Evolutionary conservation across 2,888 invertebrate genomes (phyloP), one percentile per base, ranked within the genome.

Genomic region (Mythimna pallens): DNA sequence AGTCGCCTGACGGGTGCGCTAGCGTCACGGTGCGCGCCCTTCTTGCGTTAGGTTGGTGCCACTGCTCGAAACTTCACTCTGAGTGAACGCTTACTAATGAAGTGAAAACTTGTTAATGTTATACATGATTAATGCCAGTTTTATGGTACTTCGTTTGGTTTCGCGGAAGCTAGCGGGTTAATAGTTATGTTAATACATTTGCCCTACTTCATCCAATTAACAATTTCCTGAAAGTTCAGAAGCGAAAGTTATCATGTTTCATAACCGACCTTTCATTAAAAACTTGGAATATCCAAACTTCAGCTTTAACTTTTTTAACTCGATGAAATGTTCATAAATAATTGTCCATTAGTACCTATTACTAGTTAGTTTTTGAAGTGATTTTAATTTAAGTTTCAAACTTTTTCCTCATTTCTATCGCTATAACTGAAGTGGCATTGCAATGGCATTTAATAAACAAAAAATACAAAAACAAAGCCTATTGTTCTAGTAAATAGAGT

Each of bases 11-110:
- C 91, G 94, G 92, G 86, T 90, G 92, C 86, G 90, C 91, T 87
- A 80, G 89, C 90, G 90, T 91, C 91, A 92, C 91, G 92, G 88
- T 89, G 65, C 52, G 81, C 78, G 85, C 83, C 78, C 87, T 83
- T 81, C 73, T 78, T 61, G 54, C 58, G 61, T 76, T 62, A 64
- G 63, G 54, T 62, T 68, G 62, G 55, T 59, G 52, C 36, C 73
- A 76, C 66, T 70, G 72, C 61, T 58, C 70, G 50, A 78, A 77
- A 83, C 69, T 65, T 75, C 78, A 73, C 54, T 73, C 59, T 63
- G 63, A 73, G 62, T 61, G 61, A 73, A 73, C 72, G 72, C 62
- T 78, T 62, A 75, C 47, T 80, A 84, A 87, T 82, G 70, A 84
- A 79, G 81, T 73, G 77, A 80, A 76, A 85, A 78, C 81, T 83